These are phyloP conservation scores for Diogma glabrata DNA, from an alignment of 2,888 invertebrate species.

Conservation along the genomic window DNA sequence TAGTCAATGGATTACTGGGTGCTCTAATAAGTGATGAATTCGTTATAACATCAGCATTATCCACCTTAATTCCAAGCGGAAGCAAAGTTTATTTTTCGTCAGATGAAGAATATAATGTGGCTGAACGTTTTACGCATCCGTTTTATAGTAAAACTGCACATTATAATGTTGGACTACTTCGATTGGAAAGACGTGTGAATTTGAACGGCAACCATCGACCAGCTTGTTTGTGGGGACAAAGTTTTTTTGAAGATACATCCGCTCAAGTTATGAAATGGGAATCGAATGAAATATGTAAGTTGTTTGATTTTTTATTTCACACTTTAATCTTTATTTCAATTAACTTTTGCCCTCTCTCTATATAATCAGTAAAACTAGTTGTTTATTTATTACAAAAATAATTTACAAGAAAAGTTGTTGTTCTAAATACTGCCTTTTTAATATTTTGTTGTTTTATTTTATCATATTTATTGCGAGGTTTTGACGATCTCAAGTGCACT, in stretches of 20 bases:
- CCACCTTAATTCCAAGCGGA: background rate
- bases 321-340: too few relatives aligned
- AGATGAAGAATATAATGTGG: background rate
- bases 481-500: too few relatives aligned
- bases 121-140: background rate
- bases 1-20: background rate
- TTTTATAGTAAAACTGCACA: background rate
- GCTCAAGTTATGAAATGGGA: background rate
- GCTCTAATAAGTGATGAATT: background rate
- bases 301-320: too few relatives aligned
- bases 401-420: too few relatives aligned
- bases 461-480: too few relatives aligned
- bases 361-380: too few relatives aligned
- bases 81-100: constrained; percentile 2
- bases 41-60: background rate
- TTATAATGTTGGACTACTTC: background rate
- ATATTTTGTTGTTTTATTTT: too few relatives aligned
- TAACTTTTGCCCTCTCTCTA: too few relatives aligned
- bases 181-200: background rate
- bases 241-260: background rate
- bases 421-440: too few relatives aligned
- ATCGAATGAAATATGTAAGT: too few relatives aligned
- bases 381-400: too few relatives aligned
- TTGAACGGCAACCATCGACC: background rate
- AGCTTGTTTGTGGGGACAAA: background rate